Percentiles rank a stretch among this genome's conserved stretches.
phyloP scores from a whole-genome alignment of 2,888 invertebrate genomes.

The Stenodera caucasica region DNA sequence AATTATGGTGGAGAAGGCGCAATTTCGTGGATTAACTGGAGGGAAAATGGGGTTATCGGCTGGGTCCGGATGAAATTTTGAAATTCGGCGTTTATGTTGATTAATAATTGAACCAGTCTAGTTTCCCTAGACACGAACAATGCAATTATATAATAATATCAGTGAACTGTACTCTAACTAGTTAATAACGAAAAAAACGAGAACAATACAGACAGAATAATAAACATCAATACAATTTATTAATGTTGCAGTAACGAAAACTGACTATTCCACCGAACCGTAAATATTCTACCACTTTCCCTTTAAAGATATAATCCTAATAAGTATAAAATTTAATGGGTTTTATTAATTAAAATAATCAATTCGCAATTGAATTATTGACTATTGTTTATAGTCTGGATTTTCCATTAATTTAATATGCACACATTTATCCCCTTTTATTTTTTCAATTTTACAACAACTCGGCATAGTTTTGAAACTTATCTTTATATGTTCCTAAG shows the following conservation, averaged over 20 bases:
- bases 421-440: background rate
- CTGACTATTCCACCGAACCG: slow-evolving; percentile 30
- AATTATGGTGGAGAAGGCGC: too few species aligned
- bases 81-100: background rate
- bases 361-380: too few species aligned
- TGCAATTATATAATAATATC: slow-evolving; percentile 31
- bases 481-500: slow-evolving; percentile 20
- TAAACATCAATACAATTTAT: slow-evolving; percentile 24
- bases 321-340: too few species aligned
- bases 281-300: slow-evolving; percentile 35
- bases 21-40: too few species aligned
- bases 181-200: slow-evolving; percentile 25
- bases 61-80: too few species aligned
- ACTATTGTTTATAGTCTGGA: background rate
- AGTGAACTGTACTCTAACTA: slow-evolving; percentile 21
- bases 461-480: slow-evolving; percentile 30
- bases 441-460: background rate
- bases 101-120: background rate
- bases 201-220: slow-evolving; percentile 26
- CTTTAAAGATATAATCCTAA: slow-evolving; percentile 15
- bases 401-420: background rate
- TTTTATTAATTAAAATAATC: too few species aligned
- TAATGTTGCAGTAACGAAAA: slow-evolving; percentile 21
- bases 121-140: slow-evolving; percentile 14
- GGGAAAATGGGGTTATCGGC: too few species aligned